Conservation (phyloP, 2,888 invertebrate genomes). For the Stictocephala bisonia region DNA sequence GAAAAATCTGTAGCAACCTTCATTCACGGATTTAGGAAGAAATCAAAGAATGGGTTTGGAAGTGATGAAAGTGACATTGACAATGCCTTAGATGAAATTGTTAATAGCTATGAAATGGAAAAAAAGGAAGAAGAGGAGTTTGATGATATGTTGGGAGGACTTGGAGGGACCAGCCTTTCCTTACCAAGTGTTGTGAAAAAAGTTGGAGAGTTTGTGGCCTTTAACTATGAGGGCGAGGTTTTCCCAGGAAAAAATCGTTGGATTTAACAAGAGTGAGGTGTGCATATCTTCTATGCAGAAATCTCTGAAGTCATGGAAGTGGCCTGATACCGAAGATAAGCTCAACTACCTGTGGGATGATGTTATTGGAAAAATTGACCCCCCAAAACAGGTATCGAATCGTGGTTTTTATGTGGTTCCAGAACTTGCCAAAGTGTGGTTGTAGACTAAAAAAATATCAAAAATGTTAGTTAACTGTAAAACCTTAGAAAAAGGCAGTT, state of each 20-base stretch:
- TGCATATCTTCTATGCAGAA: constrained; percentile 43
- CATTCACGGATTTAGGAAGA: too few relatives aligned
- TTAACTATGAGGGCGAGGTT: constrained; percentile 3
- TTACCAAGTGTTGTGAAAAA: background rate
- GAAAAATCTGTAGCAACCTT: too few relatives aligned
- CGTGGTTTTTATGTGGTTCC: constrained; percentile 23
- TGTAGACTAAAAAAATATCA: too few relatives aligned
- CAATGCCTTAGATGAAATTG: background rate
- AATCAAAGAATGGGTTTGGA: background rate
- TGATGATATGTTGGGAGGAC: background rate
- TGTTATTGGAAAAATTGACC: constrained; percentile 42
- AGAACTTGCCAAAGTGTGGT: constrained; percentile 10
- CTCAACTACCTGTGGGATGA: constrained; percentile 43
- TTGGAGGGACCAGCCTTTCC: background rate
- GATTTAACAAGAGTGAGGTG: background rate
- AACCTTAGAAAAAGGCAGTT: too few relatives aligned
- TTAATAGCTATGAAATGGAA: background rate
- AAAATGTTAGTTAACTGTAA: too few relatives aligned
- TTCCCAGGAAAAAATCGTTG: constrained; percentile 20
- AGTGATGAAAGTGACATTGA: constrained; percentile 11
- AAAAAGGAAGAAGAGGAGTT: background rate
- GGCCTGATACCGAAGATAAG: constrained; percentile 43
- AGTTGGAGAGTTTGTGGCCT: constrained; percentile 12
- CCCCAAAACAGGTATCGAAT: constrained; percentile 20
- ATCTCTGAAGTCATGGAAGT: constrained; percentile 49